Evolutionary conservation across 1,140 invertebrate species (phyloP).

Genomic region (Anoplolepis gracilipes): DNA sequence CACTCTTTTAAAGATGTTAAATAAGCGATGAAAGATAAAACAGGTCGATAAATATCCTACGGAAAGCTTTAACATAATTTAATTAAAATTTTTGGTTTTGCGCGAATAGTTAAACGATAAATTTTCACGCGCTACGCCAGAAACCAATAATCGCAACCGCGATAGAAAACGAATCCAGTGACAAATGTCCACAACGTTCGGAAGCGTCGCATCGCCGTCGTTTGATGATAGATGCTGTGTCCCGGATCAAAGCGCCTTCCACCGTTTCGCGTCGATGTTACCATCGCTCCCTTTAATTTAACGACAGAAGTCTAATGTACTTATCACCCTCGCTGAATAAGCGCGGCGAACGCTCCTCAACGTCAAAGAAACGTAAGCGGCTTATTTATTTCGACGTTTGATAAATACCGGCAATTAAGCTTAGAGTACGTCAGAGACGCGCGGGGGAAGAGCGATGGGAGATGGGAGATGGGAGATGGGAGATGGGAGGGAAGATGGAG

Average conservation of each 20-base stretch:
- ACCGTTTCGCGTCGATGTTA: not conserved
- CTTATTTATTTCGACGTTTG: conserved; percentile 83
- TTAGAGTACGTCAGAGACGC: conserved; percentile 61
- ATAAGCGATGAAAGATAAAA: not conserved
- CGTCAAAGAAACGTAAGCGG: conserved; percentile 81
- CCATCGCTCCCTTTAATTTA: conserved; percentile 71
- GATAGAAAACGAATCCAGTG: conserved; percentile 3
- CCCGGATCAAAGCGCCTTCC: conserved; percentile 57
- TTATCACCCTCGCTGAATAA: conserved; percentile 79
- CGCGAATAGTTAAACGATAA: not conserved
- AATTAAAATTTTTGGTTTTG: conserved; percentile 20
- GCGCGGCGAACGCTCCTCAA: conserved; percentile 64
- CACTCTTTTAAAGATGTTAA: not conserved
- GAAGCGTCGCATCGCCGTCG: conserved; percentile 13
- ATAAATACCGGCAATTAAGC: conserved; percentile 83
- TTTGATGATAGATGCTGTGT: conserved; percentile 57
- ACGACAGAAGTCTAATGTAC: conserved; percentile 74
- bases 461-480: conserved; percentile 7
- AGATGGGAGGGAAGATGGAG: not conserved
- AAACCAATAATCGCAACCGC: conserved; percentile 29
- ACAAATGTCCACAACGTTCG: not conserved
- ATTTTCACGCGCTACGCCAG: not conserved
- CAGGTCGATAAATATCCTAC: not conserved
- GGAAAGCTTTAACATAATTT: not conserved
- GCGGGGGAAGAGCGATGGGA: not conserved